Evolutionary conservation across 1,140 invertebrate genomes (phyloP).

Genomic region (Halictus rubicundus): DNA sequence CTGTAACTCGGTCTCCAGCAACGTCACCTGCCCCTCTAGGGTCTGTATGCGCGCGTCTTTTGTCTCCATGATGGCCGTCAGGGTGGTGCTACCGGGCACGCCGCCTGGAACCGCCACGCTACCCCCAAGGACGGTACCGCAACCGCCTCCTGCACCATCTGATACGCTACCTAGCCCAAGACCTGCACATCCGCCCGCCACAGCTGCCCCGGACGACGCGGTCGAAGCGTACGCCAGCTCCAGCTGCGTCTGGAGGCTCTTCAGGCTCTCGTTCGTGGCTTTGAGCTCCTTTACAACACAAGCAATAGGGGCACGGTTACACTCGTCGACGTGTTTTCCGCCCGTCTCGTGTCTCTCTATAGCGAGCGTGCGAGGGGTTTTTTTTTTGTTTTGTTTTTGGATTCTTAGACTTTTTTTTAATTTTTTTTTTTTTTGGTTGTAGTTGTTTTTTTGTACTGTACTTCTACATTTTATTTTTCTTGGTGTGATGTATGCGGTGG

Average conservation of each 20-base stretch:
- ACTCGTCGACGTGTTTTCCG: slow-evolving; percentile 45
- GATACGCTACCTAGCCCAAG: slow-evolving; percentile 80
- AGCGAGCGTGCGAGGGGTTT: slow-evolving; percentile 53
- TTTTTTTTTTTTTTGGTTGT: slow-evolving; percentile 37
- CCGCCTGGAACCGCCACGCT: slow-evolving; percentile 81
- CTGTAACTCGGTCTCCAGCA: slow-evolving; percentile 87
- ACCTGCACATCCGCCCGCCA: slow-evolving; percentile 79
- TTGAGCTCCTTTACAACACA: slow-evolving; percentile 87
- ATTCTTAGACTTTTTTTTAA: slow-evolving; percentile 10
- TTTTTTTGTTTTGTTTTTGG: slow-evolving; percentile 31
- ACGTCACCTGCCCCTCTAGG: slow-evolving; percentile 90
- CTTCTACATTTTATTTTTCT: slow-evolving; percentile 30
- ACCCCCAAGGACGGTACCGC: slow-evolving; percentile 82
- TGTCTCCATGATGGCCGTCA: slow-evolving; percentile 89
- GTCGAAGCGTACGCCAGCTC: slow-evolving; percentile 86
- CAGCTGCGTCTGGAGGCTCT: slow-evolving; percentile 88
- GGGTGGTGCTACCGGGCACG: slow-evolving; percentile 85
- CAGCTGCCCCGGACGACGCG: slow-evolving; percentile 75
- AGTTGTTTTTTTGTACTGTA: slow-evolving; percentile 19
- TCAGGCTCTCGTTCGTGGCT: slow-evolving; percentile 89
- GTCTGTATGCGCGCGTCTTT: slow-evolving; percentile 92
- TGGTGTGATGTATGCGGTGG: slow-evolving; percentile 58
- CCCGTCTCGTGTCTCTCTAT: slow-evolving; percentile 54
- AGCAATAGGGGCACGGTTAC: slow-evolving; percentile 71
- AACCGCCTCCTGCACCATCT: slow-evolving; percentile 49